Evolutionary conservation across 1,140 invertebrate species (phyloP).

Genomic region (Hycleus cichorii): DNA sequence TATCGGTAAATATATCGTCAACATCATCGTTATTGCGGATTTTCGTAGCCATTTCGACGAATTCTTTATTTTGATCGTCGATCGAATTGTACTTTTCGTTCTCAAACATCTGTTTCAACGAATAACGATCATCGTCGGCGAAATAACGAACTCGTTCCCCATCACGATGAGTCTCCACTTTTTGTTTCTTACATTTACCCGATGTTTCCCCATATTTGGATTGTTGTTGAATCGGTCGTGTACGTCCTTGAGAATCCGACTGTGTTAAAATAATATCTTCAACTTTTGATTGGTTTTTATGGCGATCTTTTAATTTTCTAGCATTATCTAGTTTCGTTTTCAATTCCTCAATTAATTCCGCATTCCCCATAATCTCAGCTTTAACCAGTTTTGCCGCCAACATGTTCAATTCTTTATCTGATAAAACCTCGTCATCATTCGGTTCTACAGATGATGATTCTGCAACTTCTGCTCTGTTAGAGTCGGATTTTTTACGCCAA

Average conservation of each 20-base stretch:
- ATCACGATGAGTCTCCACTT: constrained; percentile 63
- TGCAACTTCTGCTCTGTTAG: neutral
- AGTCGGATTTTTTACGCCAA: constrained; percentile 24
- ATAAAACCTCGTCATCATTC: constrained; percentile 13
- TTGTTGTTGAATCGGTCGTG: constrained; percentile 47
- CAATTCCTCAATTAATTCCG: constrained; percentile 57
- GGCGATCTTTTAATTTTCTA: constrained; percentile 44
- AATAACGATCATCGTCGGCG: constrained; percentile 84
- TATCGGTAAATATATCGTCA: constrained; percentile 80
- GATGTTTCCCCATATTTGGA: constrained; percentile 29
- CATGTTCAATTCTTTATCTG: constrained; percentile 80
- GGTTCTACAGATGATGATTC: constrained; percentile 3
- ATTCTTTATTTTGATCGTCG: constrained; percentile 74
- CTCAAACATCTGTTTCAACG: constrained; percentile 83
- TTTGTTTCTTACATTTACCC: constrained; percentile 48
- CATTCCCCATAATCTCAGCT: constrained; percentile 84
- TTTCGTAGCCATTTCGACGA: constrained; percentile 65
- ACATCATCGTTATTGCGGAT: constrained; percentile 67
- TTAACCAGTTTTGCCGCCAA: constrained; percentile 82
- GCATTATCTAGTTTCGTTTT: constrained; percentile 69
- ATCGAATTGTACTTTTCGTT: constrained; percentile 77
- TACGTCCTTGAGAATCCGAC: constrained; percentile 60
- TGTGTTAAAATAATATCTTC: constrained; percentile 63
- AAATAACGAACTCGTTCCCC: constrained; percentile 77
- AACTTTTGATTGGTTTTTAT: constrained; percentile 34